Conservation (phyloP, 2,888 invertebrate species). For the Tolmerus cingulatus region DNA sequence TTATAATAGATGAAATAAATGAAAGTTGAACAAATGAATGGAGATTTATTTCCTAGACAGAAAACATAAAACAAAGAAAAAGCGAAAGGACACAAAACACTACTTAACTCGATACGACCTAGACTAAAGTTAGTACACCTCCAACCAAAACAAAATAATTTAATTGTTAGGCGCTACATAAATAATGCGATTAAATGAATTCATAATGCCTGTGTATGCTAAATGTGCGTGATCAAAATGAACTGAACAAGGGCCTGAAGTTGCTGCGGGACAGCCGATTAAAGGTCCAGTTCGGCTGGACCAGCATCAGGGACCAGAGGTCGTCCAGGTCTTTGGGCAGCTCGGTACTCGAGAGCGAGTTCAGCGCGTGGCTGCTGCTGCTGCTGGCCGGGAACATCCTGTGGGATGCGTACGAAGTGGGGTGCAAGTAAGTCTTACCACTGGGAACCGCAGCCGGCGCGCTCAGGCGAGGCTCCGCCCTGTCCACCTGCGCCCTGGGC, state of each 20-base stretch:
- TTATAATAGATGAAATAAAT: background rate
- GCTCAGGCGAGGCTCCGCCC: background rate
- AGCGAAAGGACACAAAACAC: background rate
- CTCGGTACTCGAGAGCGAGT: conserved; percentile 47
- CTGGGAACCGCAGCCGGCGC: background rate
- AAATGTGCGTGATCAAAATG: background rate
- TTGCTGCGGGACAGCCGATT: conserved; percentile 47
- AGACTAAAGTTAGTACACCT: conserved; percentile 7
- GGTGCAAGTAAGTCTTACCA: conserved; percentile 29
- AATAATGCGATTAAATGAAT: conserved; percentile 8
- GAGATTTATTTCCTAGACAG: background rate
- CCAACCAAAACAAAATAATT: conserved; percentile 14
- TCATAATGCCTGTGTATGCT: conserved; percentile 3
- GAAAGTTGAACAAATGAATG: background rate
- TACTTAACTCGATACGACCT: background rate
- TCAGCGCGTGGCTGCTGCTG: conserved; percentile 24
- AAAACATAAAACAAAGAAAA: background rate
- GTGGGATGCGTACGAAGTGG: conserved; percentile 50
- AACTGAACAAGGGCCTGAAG: conserved; percentile 13
- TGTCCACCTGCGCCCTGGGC: background rate
- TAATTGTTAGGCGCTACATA: background rate
- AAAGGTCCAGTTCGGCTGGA: conserved; percentile 51
- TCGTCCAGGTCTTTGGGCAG: conserved; percentile 51
- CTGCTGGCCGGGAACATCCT: conserved; percentile 49
- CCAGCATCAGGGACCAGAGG: conserved; percentile 51